A percentile compares a stretch with the other conserved stretches of the same genome.
Conservation (phyloP, 2,797 vertebrate genomes). For the Borostomias antarcticus region DNA sequence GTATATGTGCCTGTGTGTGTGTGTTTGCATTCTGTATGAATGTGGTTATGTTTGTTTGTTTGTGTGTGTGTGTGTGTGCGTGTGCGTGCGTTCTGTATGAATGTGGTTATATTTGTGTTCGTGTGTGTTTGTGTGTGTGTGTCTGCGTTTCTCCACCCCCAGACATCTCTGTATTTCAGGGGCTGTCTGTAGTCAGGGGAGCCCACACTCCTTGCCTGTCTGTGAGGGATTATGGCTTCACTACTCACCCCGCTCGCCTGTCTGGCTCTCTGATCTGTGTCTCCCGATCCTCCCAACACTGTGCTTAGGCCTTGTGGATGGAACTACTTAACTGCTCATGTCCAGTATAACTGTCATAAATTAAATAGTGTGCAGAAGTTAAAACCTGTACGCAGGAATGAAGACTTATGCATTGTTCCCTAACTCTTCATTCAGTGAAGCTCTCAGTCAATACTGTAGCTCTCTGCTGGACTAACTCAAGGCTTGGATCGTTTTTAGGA, state of each 20-base stretch:
- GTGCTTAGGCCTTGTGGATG: not conserved
- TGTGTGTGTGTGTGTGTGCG: constrained; percentile 6
- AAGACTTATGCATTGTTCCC: too few relatives aligned
- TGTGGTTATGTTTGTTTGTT: constrained; percentile 19
- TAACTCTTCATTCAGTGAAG: too few relatives aligned
- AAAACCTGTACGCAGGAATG: not conserved
- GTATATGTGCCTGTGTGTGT: not conserved
- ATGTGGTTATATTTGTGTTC: too few relatives aligned
- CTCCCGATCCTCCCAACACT: not conserved
- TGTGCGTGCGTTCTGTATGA: constrained; percentile 26
- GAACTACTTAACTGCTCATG: too few relatives aligned
- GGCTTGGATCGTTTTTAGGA: too few relatives aligned
- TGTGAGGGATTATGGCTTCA: constrained; percentile 10
- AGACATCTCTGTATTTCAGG: not conserved
- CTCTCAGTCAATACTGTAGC: too few relatives aligned
- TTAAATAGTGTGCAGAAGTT: not conserved
- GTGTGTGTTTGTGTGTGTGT: constrained; percentile 6
- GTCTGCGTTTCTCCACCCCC: not conserved
- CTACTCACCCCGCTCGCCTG: not conserved
- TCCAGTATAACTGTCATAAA: too few relatives aligned
- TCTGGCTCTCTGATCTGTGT: constrained; percentile 12
- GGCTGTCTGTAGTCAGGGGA: not conserved
- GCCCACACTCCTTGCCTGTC: constrained; percentile 1
- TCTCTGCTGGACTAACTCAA: too few relatives aligned
- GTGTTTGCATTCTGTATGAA: not conserved